Evolutionary conservation across 2,888 invertebrate genomes (phyloP), one percentile per base, ranked within the genome.

Genomic region (Actias luna): DNA sequence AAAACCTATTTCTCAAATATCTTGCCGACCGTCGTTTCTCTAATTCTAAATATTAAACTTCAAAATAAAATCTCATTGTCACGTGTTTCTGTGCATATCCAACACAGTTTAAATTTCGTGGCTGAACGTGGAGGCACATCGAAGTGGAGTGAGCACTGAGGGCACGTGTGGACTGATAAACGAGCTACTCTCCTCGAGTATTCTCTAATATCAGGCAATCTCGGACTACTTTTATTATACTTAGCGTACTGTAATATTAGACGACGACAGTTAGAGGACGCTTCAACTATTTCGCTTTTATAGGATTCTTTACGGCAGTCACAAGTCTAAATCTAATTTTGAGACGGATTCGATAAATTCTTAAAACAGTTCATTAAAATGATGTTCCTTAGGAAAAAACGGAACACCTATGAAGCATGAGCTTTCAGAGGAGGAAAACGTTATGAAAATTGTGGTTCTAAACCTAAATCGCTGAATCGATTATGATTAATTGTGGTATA

Each of bases 161-260:
- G 71, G 65, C 75, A 72, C 75, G 77, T 74, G 70, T 75, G 72
- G 72, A 70, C 67, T 67, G 73, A 69, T 68, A 74, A 55, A 74
- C 67, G 64, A 65, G 55, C 29, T 8, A 2, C n/a, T 27, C n/a
- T 29, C 8, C 29, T 29, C 29, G n/a, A 29, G n/a, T n/a, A 55
- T 55, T 55, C 55, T 55, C 29, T 29, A 55, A 29, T 55, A 55
- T 55, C 27, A 29, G 16, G 29, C 55, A n/a, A 16, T 55, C 29
- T 55, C n/a, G 46, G n/a, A 8, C 18, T 42, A 42, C n/a, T 42
- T 18, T 42, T 42, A 18, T 42, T 42, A 42, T 18, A 42, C 18
- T 42, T 18, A 5, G 2, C 8, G 16, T 42, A 42, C 42, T 42
- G 0, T 7, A 5, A 39, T 16, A 39, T 5, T 39, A 42, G n/a